phyloP scores from a whole-genome alignment of 2,888 invertebrate species.

The Drosophila tripunctata region DNA sequence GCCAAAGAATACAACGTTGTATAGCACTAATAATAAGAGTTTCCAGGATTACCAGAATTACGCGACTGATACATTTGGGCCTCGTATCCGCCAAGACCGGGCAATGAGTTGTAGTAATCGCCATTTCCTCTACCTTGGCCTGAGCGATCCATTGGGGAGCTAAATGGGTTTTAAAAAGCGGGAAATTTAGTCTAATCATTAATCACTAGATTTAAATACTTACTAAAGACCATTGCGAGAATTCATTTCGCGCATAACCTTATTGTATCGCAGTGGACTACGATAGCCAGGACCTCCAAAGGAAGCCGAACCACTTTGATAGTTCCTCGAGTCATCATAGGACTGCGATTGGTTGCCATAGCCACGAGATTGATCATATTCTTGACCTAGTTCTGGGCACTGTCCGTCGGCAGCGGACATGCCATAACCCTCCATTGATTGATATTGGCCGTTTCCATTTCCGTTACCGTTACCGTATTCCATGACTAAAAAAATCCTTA shows the following conservation, averaged over 20 bases:
- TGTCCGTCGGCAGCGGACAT: conserved; percentile 52
- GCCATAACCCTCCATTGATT: conserved; percentile 46
- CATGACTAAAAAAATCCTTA: conserved; percentile 30
- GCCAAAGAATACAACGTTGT: conserved; percentile 15
- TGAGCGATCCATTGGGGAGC: conserved; percentile 53
- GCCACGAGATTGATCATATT: conserved; percentile 36
- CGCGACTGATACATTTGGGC: conserved; percentile 9
- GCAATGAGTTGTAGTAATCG: conserved; percentile 59
- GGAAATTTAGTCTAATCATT: too few species aligned
- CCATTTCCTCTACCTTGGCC: conserved; percentile 59
- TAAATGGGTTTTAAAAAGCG: too few species aligned
- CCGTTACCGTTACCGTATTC: conserved; percentile 56
- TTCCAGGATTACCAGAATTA: conserved; percentile 1
- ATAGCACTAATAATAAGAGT: conserved; percentile 8
- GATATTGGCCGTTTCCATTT: conserved; percentile 37
- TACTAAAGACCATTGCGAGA: conserved; percentile 67
- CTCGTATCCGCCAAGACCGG: conserved; percentile 32
- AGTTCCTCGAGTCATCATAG: conserved; percentile 46
- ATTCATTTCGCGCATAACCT: conserved; percentile 63
- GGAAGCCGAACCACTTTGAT: conserved; percentile 48
- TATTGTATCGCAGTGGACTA: conserved; percentile 60
- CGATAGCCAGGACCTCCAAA: conserved; percentile 67
- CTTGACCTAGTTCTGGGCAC: conserved; percentile 47
- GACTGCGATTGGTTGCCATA: conserved; percentile 33
- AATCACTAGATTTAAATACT: conserved; percentile 11